These are phyloP conservation scores for Galbula dea DNA, from an alignment of 2,113 vertebrate species.

Conservation along the genomic window DNA sequence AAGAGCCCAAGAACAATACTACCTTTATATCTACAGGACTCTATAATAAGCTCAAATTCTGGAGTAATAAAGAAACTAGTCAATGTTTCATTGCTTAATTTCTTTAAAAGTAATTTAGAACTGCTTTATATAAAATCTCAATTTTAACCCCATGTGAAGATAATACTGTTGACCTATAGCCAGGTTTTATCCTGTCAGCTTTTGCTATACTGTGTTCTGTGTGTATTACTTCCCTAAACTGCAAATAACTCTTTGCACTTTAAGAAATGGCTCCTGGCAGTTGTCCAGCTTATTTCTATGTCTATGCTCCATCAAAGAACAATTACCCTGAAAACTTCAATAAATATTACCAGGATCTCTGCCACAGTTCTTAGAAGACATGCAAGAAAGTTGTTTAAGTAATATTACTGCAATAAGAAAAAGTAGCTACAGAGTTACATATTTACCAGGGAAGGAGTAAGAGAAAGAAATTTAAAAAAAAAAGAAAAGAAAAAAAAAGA, in stretches of 20 bases:
- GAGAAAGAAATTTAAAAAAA: too few relatives aligned
- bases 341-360: constrained; percentile 30
- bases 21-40: background rate
- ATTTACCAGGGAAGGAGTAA: background rate
- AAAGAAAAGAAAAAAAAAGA: background rate
- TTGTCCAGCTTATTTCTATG: constrained; percentile 37
- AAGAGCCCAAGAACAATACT: background rate
- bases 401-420: background rate
- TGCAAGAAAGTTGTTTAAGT: background rate
- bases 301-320: constrained; percentile 40
- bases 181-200: background rate
- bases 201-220: background rate
- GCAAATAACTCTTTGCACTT: constrained; percentile 6
- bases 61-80: background rate
- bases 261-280: constrained; percentile 22
- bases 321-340: constrained; percentile 41
- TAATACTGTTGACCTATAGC: background rate
- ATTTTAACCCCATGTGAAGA: background rate
- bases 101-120: background rate
- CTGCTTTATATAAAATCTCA: background rate
- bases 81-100: constrained; percentile 5
- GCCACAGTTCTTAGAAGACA: background rate
- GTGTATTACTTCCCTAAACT: background rate
- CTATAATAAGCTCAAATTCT: background rate
- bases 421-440: background rate